Conservation (phyloP, 2,113 vertebrate genomes). For the Chrysochloris asiatica region DNA sequence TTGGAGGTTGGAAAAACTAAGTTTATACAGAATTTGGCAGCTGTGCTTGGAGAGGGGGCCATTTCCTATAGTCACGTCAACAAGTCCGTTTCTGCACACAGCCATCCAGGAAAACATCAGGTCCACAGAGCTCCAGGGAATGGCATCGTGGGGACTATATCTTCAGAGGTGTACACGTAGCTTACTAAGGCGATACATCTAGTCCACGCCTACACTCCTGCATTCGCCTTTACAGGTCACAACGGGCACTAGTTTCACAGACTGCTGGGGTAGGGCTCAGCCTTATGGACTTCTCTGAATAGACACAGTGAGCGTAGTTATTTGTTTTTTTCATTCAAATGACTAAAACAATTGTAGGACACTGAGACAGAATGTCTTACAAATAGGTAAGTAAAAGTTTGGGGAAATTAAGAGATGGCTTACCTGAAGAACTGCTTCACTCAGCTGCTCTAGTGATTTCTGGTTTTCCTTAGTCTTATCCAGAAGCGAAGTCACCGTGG, state of each 20-base stretch:
- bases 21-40: not conserved
- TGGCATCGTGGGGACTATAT: not conserved
- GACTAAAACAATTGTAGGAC: not conserved
- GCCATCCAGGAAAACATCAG: not conserved
- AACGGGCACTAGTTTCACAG: not conserved
- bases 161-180: not conserved
- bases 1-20: not conserved
- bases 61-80: not conserved
- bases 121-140: no score
- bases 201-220: not conserved
- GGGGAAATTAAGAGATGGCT: no score
- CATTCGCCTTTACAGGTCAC: not conserved
- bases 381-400: no score
- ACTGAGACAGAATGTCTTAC: no score
- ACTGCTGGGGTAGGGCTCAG: not conserved
- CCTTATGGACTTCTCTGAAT: not conserved
- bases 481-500: conserved; percentile 84
- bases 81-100: not conserved
- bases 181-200: not conserved
- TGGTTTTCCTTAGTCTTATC: conserved; percentile 77
- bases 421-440: conserved; percentile 92
- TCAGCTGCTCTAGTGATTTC: conserved; percentile 85
- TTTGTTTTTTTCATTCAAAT: conserved; percentile 14
- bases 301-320: not conserved
- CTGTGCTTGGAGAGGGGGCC: not conserved